Base-by-base conservation (phyloP, 2,888 invertebrate genomes). In the Tipula helvola region DNA sequence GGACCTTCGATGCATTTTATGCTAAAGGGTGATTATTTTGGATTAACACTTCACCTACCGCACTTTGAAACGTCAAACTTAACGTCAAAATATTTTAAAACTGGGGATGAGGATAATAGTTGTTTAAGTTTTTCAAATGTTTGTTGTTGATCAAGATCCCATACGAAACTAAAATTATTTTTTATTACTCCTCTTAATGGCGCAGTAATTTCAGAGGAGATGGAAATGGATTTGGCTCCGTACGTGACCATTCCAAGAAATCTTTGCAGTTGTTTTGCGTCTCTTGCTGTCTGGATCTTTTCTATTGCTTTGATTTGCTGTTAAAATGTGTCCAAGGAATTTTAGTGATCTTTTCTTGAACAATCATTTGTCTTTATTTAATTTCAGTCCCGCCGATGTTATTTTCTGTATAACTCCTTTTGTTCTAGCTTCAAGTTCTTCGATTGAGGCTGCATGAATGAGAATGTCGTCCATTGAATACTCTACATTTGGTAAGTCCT, bases 341-440 rank as follows among this genome's bases (percentile, higher is more conserved):
- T 39, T 5, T 39, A 5, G 5, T 39, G 39, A 39, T 39, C n/a
- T n/a, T n/a, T n/a, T n/a, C n/a, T n/a, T n/a, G n/a, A n/a, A 39
- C 3, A 39, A 39, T 39, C 88, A 89, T 87, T 89, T 89, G 41
- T 88, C 88, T 86, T 87, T 87, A 36, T 88, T 89, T 7, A 90
- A 86, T 71, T 89, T 89, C 36, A 39, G 39, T 39, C 5, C 89
- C 87, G 3, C 89, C 89, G 84, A 87, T 87, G 86, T 44, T 28
- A 88, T 86, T 39, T 84, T 87, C 83, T 87, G 47, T 5, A 89
- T 87, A 18, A 89, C 88, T 16, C 87, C 87, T 36, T 87, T 52
- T 83, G 89, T 88, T 13, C 87, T 88, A 86, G 87, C 12, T 16
- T 88, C 83, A 41, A 89, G 87, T 87, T 89, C 87, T 86, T 88